A percentile compares a stretch with the other conserved stretches of the same genome.
phyloP scores from a whole-genome alignment of 30 jellyfish, hydroid and myxozoan species.

The Pelagia noctiluca region DNA sequence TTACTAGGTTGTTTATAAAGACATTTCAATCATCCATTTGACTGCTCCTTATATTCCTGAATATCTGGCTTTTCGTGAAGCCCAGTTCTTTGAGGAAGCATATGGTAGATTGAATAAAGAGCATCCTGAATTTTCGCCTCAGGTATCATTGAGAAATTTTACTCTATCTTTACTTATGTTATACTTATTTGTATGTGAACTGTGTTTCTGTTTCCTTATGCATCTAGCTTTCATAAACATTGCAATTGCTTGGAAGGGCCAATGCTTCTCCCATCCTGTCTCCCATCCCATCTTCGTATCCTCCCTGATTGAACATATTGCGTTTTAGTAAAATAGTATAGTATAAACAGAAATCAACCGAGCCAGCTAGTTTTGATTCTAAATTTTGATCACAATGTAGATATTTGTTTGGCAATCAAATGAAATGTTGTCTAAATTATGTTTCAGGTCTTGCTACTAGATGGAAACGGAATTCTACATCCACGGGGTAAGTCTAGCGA shows the following conservation, averaged over 20 bases:
- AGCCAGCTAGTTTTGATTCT: no score
- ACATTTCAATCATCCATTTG: constrained; percentile 24
- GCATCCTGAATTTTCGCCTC: constrained; percentile 63
- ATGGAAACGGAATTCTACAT: constrained; percentile 95
- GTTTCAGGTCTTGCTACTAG: constrained; percentile 79
- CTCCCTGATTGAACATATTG: neutral
- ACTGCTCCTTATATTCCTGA: constrained; percentile 35
- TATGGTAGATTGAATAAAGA: constrained; percentile 4
- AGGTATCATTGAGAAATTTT: constrained; percentile 36
- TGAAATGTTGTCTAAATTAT: neutral
- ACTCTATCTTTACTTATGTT: no score
- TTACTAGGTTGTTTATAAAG: constrained; percentile 29
- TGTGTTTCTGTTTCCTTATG: no score
- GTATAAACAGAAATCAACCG: neutral
- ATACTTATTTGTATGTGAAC: no score
- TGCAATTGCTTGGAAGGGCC: neutral
- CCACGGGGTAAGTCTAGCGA: constrained; percentile 91
- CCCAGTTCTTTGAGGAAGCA: constrained; percentile 15
- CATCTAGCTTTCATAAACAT: no score
- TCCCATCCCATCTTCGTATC: neutral
- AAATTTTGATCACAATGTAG: no score
- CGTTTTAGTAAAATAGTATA: neutral
- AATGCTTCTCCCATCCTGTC: neutral
- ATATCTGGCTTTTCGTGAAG: constrained; percentile 46
- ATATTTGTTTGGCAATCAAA: neutral